A percentile compares a stretch with the other conserved stretches of the same genome.
Evolutionary conservation across 2,113 vertebrate species (phyloP).

Genomic region (Phyllostomus discolor): DNA sequence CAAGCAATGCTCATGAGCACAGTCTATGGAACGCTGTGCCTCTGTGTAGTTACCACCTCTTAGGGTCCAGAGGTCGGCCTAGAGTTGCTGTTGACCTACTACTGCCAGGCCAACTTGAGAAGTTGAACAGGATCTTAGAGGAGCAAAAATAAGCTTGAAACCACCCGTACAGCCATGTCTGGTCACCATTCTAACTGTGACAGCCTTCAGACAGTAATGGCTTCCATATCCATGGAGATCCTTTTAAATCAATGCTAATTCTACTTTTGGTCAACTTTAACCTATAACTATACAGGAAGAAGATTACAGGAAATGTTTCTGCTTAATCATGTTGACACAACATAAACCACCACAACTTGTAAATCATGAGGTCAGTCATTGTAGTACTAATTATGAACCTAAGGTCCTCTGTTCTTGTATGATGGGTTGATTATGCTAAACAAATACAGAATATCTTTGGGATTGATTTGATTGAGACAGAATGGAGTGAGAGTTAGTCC

Average conservation of each 20-base stretch:
- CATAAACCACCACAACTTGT: background rate
- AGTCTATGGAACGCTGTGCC: background rate
- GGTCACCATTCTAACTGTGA: background rate
- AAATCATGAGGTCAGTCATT: background rate
- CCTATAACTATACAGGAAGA: background rate
- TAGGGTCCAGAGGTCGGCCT: background rate
- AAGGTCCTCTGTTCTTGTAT: background rate
- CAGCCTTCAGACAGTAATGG: background rate
- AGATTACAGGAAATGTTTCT: background rate
- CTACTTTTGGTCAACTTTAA: background rate
- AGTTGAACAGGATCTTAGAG: background rate
- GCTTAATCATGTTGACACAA: background rate
- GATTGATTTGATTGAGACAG: constrained; percentile 13
- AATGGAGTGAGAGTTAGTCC: background rate
- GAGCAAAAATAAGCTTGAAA: background rate
- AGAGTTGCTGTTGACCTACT: background rate
- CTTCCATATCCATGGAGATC: background rate
- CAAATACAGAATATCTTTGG: background rate
- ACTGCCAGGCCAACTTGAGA: background rate
- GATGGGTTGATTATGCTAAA: background rate
- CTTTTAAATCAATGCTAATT: background rate
- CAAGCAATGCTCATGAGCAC: background rate
- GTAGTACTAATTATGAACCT: background rate
- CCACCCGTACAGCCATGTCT: background rate
- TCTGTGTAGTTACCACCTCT: background rate